Evolutionary conservation across 2,888 invertebrate species (phyloP).

Genomic region (Lysandra coridon): DNA sequence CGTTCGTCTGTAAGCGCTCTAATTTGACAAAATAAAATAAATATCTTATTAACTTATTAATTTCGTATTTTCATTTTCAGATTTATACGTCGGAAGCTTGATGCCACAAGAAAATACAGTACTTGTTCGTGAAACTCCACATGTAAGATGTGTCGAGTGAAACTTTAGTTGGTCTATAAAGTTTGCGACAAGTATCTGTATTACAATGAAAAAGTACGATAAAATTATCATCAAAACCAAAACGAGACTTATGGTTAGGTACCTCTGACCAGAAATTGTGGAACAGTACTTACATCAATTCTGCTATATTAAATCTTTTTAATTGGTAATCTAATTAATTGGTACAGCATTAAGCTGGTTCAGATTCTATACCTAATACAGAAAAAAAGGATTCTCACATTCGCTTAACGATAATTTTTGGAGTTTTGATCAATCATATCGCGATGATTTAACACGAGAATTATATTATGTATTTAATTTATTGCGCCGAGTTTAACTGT

Average conservation of each 20-base stretch:
- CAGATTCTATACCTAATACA: not conserved
- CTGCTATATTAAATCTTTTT: not conserved
- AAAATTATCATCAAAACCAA: not conserved
- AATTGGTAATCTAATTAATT: too few species aligned
- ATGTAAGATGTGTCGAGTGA: not conserved
- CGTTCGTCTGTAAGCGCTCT: too few species aligned
- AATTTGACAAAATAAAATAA: too few species aligned
- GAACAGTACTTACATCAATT: not conserved
- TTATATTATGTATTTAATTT: too few species aligned
- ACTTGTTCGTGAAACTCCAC: constrained; percentile 19
- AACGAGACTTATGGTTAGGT: not conserved
- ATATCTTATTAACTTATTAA: not conserved
- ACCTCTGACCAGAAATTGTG: not conserved
- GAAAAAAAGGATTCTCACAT: not conserved
- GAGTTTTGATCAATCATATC: too few species aligned
- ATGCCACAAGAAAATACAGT: constrained; percentile 10
- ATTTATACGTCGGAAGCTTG: constrained; percentile 49
- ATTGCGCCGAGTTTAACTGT: too few species aligned
- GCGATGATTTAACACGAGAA: too few species aligned
- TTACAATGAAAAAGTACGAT: not conserved
- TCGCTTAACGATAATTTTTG: too few species aligned
- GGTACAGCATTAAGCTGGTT: not conserved
- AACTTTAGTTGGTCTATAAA: not conserved
- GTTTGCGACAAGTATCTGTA: not conserved
- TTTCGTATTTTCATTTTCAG: constrained; percentile 42